These are phyloP conservation scores for Barnardius zonarius DNA, from an alignment of 2,113 vertebrate species.

Conservation along the genomic window DNA sequence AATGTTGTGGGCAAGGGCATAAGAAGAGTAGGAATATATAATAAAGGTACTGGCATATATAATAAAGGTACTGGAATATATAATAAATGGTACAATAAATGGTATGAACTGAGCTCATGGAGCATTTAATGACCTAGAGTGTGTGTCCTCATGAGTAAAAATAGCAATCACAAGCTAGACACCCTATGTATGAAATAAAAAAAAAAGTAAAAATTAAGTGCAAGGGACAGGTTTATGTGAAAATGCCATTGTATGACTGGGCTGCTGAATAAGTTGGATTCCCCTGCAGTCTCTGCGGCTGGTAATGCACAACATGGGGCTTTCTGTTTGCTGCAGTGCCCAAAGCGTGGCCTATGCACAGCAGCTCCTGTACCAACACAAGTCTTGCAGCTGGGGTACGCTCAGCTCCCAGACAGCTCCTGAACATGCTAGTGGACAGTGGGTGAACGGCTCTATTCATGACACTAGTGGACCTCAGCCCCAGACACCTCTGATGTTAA, in stretches of 20 bases:
- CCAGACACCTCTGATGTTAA: background rate
- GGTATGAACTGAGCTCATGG: background rate
- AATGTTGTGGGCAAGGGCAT: background rate
- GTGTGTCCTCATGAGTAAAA: background rate
- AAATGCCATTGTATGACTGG: background rate
- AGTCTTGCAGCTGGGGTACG: background rate
- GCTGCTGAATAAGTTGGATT: background rate
- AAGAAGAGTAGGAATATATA: background rate
- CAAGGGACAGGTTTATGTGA: background rate
- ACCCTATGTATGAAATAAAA: background rate
- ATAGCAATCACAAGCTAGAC: background rate
- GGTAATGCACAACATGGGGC: fast-evolving
- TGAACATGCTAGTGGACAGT: background rate
- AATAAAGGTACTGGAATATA: background rate
- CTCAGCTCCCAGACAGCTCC: background rate
- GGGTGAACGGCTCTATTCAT: background rate
- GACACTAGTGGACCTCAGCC: fast-evolving
- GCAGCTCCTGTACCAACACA: background rate
- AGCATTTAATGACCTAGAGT: background rate
- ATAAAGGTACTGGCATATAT: too few relatives aligned
- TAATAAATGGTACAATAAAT: background rate
- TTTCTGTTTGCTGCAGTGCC: background rate
- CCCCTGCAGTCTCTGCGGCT: background rate
- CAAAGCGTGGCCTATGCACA: fast-evolving
- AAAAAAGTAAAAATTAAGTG: background rate